phyloP scores from a whole-genome alignment of 1,140 invertebrate species.

The Cryptotermes secundus region DNA sequence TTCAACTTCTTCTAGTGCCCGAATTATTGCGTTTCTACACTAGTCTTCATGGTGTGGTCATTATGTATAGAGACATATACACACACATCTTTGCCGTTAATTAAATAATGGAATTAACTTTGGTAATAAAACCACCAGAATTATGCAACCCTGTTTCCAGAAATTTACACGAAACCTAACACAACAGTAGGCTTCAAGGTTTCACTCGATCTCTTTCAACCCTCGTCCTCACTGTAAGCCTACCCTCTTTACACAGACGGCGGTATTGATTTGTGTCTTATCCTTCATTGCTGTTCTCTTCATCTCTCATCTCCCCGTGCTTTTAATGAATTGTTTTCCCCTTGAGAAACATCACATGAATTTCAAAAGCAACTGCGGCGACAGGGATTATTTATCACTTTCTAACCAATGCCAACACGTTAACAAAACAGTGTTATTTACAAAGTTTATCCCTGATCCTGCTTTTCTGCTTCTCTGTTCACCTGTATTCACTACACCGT shows the following conservation, averaged over 20 bases:
- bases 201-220: neutral
- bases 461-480: neutral
- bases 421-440: slow-evolving; percentile 1
- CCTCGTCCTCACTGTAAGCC: neutral
- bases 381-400: neutral
- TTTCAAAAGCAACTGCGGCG: neutral
- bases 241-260: neutral
- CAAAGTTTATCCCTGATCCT: neutral
- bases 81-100: too few relatives aligned
- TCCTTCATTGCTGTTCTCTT: neutral
- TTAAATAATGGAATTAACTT: too few relatives aligned
- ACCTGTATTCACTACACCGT: neutral
- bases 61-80: too few relatives aligned
- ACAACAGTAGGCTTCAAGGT: too few relatives aligned
- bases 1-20: too few relatives aligned
- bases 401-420: neutral
- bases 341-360: neutral
- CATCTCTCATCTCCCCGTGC: too few relatives aligned
- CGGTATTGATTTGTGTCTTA: neutral
- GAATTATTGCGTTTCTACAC: too few relatives aligned
- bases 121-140: too few relatives aligned
- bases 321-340: neutral
- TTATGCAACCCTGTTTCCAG: too few relatives aligned
- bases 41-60: too few relatives aligned
- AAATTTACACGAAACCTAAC: too few relatives aligned